These are phyloP conservation scores for Leptopilina syphax DNA, from an alignment of 2,888 invertebrate genomes.

Conservation along the genomic window DNA sequence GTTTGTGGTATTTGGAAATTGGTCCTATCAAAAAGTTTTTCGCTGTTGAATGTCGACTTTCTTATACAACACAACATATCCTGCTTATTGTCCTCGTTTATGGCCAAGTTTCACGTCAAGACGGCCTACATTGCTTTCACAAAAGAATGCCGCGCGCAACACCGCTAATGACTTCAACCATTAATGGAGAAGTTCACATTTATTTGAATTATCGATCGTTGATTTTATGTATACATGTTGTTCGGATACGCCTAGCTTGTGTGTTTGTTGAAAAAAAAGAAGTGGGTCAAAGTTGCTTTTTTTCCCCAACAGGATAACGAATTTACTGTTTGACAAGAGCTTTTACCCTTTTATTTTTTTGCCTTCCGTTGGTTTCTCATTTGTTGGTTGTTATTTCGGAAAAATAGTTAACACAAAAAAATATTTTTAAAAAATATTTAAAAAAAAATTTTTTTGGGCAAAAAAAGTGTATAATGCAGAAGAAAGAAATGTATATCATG, in stretches of 20 bases:
- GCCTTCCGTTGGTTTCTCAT: no score
- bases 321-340: no score
- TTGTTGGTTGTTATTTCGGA: no score
- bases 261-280: background rate
- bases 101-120: constrained; percentile 15
- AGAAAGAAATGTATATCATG: background rate
- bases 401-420: no score
- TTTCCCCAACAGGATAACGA: background rate
- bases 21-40: constrained; percentile 39
- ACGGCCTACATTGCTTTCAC: constrained; percentile 34
- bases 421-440: no score
- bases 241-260: background rate
- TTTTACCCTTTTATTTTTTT: no score
- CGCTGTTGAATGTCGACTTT: constrained; percentile 23
- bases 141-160: constrained; percentile 26
- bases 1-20: constrained; percentile 39
- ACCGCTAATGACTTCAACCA: constrained; percentile 34
- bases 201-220: constrained; percentile 29
- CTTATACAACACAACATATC: constrained; percentile 32
- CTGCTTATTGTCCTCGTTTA: constrained; percentile 39
- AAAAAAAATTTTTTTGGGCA: no score
- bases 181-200: constrained; percentile 35
- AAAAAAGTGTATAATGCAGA: no score
- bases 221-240: background rate
- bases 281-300: background rate